Evolutionary conservation across 2,113 vertebrate species (phyloP).

Genomic region (Pristiophorus japonicus): DNA sequence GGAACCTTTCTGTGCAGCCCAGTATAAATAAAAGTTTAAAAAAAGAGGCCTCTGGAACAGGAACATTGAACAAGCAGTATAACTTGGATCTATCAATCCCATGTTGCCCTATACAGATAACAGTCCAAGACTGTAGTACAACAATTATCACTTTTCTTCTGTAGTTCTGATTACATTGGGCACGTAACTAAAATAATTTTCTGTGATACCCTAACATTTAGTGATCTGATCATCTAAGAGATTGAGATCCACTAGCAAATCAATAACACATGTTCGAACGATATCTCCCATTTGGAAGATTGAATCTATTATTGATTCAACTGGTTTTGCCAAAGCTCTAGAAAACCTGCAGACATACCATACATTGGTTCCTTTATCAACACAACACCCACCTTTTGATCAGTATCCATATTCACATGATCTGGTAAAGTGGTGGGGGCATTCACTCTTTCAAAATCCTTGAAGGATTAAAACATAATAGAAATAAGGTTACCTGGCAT

Average conservation of each 20-base stretch:
- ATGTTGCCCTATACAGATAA: not conserved
- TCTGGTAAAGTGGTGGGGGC: not conserved
- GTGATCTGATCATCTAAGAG: not conserved
- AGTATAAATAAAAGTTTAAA: not conserved
- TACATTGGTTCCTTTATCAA: not conserved
- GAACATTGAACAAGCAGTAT: not conserved
- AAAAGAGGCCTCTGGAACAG: not conserved
- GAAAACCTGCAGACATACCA: not conserved
- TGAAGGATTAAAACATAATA: not conserved
- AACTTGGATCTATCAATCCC: not conserved
- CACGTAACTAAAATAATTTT: not conserved
- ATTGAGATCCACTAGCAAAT: not conserved
- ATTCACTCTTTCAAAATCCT: slow-evolving; percentile 2
- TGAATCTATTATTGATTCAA: not conserved
- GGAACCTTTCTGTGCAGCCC: not conserved
- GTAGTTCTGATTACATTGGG: not conserved
- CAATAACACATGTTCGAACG: not conserved
- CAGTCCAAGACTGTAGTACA: not conserved
- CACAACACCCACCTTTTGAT: slow-evolving; percentile 65
- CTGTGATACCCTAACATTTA: not conserved
- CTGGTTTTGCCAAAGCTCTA: not conserved
- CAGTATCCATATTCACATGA: slow-evolving; percentile 44
- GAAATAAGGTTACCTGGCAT: not conserved
- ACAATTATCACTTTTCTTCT: not conserved
- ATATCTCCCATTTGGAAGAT: not conserved